Evolutionary conservation across 2,888 invertebrate genomes (phyloP).

Genomic region (Agrotis ipsilon): DNA sequence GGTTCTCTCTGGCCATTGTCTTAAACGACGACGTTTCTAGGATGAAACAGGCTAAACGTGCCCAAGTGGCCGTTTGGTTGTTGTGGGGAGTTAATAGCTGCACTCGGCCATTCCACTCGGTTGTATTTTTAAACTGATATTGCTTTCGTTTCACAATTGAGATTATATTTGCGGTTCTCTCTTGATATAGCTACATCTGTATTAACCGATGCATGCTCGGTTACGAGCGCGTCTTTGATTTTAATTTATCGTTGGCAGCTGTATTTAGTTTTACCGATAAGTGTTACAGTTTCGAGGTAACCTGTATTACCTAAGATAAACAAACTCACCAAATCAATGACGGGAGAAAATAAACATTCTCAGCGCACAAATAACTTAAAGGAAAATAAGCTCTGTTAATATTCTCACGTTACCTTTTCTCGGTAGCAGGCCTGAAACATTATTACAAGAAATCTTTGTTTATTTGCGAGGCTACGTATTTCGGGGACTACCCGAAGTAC

Average conservation of each 20-base stretch:
- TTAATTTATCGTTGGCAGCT: slow-evolving; percentile 43
- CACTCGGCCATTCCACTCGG: slow-evolving; percentile 65
- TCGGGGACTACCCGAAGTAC: slow-evolving; percentile 54
- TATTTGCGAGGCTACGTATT: slow-evolving; percentile 46
- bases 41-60: slow-evolving; percentile 82
- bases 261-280: slow-evolving; percentile 34
- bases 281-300: slow-evolving; percentile 36
- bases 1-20: slow-evolving; percentile 84
- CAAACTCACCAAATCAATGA: slow-evolving; percentile 23
- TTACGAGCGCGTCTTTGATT: slow-evolving; percentile 47
- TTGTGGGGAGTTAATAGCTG: slow-evolving; percentile 71
- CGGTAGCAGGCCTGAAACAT: slow-evolving; percentile 2
- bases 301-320: slow-evolving; percentile 45
- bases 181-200: slow-evolving; percentile 60
- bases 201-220: slow-evolving; percentile 59
- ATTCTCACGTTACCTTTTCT: slow-evolving; percentile 18
- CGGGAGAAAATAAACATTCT: slow-evolving; percentile 40
- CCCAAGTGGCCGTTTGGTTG: slow-evolving; percentile 78
- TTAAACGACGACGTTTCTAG: slow-evolving; percentile 77
- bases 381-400: slow-evolving; percentile 33
- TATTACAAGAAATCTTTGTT: slow-evolving; percentile 25
- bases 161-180: slow-evolving; percentile 70
- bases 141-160: slow-evolving; percentile 78
- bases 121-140: slow-evolving; percentile 79
- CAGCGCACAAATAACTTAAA: slow-evolving; percentile 29